Conservation (phyloP, 2,113 vertebrate species). For the Cygnus atratus region DNA sequence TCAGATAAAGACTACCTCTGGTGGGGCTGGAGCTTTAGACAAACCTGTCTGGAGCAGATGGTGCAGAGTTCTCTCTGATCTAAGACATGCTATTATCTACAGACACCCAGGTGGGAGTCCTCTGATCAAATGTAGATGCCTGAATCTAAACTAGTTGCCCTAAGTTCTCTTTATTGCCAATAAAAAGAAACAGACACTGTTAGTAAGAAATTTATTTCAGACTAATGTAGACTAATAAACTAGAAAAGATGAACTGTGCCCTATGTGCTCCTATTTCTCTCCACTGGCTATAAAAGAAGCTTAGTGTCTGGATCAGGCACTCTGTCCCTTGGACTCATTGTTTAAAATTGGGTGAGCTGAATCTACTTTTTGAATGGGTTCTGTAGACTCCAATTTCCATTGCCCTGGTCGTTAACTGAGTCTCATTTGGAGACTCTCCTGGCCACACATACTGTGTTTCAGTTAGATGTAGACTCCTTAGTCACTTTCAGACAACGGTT, state of each 20-base stretch:
- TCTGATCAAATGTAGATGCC: conserved; percentile 38
- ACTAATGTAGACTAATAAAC: conserved; percentile 32
- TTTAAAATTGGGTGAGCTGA: background rate
- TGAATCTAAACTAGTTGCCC: conserved; percentile 54
- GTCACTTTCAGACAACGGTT: background rate
- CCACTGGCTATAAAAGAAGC: background rate
- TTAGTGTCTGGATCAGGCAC: background rate
- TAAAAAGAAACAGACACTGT: background rate
- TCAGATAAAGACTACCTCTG: background rate
- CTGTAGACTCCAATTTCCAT: background rate
- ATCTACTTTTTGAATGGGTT: background rate
- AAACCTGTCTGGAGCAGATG: conserved; percentile 32
- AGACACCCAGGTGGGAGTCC: conserved; percentile 36
- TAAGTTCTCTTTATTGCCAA: conserved; percentile 24
- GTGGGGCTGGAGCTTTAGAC: background rate
- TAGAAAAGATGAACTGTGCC: conserved; percentile 8
- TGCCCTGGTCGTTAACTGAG: background rate
- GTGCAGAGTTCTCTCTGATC: conserved; percentile 25
- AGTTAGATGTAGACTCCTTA: background rate
- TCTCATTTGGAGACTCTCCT: background rate
- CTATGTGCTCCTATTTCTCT: background rate
- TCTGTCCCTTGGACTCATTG: background rate
- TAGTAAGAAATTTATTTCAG: conserved; percentile 34
- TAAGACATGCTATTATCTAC: conserved; percentile 46
- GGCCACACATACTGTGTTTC: background rate